Conservation (phyloP, 2,888 invertebrate genomes). For the Sarcophaga rosellei region DNA sequence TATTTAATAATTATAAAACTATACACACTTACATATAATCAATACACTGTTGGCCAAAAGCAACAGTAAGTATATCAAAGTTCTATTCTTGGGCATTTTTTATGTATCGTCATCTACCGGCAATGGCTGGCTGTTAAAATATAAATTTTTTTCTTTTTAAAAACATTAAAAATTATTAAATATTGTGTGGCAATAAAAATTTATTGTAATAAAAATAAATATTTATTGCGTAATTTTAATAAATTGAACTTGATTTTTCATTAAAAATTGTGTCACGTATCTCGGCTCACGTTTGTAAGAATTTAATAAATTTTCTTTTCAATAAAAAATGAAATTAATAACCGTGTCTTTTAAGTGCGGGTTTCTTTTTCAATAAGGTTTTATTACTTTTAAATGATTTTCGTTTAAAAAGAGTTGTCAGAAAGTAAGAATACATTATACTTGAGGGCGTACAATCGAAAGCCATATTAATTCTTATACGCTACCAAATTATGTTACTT, state of each 20-base stretch:
- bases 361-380: no score
- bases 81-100: conserved; percentile 66
- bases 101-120: conserved; percentile 60
- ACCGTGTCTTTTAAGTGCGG: no score
- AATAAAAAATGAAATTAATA: no score
- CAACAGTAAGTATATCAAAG: conserved; percentile 66
- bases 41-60: conserved; percentile 64
- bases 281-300: neutral
- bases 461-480: no score
- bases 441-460: no score
- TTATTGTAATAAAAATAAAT: neutral
- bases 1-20: neutral
- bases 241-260: neutral
- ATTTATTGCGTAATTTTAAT: neutral
- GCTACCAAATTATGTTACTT: no score
- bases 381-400: no score
- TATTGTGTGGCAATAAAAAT: neutral
- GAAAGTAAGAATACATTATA: no score
- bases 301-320: no score
- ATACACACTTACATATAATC: conserved; percentile 52
- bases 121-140: conserved; percentile 36
- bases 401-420: no score
- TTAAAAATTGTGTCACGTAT: neutral
- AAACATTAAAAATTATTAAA: conserved; percentile 2
- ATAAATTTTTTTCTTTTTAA: no score